Evolutionary conservation across 2,888 invertebrate species (phyloP), one percentile per base, ranked within the genome.

Genomic region (Rhabditoides inermis): DNA sequence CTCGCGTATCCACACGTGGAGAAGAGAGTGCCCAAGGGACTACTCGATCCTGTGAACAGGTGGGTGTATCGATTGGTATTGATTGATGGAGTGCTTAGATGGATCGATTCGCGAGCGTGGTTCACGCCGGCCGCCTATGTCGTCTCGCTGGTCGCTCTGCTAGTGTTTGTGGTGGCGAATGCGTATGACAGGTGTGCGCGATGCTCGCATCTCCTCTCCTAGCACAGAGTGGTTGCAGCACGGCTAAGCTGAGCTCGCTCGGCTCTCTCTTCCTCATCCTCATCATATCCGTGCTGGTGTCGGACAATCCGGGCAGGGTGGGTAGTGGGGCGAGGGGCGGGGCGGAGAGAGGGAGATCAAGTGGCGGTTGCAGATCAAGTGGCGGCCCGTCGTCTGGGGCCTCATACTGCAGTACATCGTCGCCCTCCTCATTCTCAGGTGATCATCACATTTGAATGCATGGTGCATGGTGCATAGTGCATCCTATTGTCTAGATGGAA

Each of bases 341-440:
- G 7, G 6, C n/a, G 6, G 15, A 20, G 18, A 20, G 6, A 39
- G 7, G 39, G 18, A 39, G 7, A 23, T 18, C 5, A 32, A 45
- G 12, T 15, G 7, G 10, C 5, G 28, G 20, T 18, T 47, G 27
- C 53, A 78, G 78, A 73, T 78, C 1, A 70, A 69, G n/a, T 76
- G 89, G 89, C 82, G 85, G 6, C 84, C 85, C 0, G 86, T 91
- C 0, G 70, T 85, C n/a, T 84, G 84, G 70, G 91, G 90, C 0
- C 78, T 90, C 20, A 78, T 84, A 0, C 79, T 90, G 2, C 92
- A 92, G 80, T 87, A 90, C 70, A 54, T 84, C 2, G 84, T 92
- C 52, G 91, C 88, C 0, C 70, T 91, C 2, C 61, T 90, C 20
- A 87, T 88, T 59, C 85, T 92, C 58, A 82, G 88, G 54, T 89